Evolutionary conservation across 2,888 invertebrate genomes (phyloP).

Genomic region (Hanleya hanleyi): DNA sequence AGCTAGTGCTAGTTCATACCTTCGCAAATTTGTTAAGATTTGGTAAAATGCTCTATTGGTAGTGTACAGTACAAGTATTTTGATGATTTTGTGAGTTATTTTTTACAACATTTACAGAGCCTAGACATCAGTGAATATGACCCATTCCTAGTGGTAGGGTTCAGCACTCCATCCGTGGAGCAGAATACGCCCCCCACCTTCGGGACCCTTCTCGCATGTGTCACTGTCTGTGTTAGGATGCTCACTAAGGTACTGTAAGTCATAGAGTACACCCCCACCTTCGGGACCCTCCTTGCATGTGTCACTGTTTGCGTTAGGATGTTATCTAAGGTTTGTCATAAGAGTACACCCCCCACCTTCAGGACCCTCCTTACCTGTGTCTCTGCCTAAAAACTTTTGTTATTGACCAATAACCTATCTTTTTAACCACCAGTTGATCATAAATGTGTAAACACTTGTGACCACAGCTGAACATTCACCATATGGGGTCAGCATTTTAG

Average conservation of each 20-base stretch:
- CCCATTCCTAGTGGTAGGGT: constrained; percentile 68
- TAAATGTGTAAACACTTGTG: too few relatives aligned
- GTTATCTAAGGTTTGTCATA: constrained; percentile 68
- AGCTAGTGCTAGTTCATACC: too few relatives aligned
- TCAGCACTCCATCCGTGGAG: constrained; percentile 71
- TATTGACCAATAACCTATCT: too few relatives aligned
- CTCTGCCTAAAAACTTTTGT: too few relatives aligned
- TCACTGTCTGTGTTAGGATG: constrained; percentile 66
- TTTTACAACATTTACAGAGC: constrained; percentile 61
- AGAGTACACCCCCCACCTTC: constrained; percentile 69
- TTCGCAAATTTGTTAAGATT: too few relatives aligned
- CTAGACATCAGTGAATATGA: constrained; percentile 71
- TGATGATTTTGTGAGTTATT: too few relatives aligned
- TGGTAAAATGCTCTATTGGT: too few relatives aligned
- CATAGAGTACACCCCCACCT: constrained; percentile 67
- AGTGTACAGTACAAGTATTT: too few relatives aligned
- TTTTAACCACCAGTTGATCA: too few relatives aligned
- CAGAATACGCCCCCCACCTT: constrained; percentile 69
- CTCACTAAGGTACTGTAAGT: constrained; percentile 65
- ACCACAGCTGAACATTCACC: too few relatives aligned
- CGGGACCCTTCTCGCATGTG: constrained; percentile 71
- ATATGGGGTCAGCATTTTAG: too few relatives aligned
- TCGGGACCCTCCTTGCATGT: constrained; percentile 72
- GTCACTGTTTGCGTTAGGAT: constrained; percentile 67
- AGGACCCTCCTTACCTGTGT: constrained; percentile 72